phyloP scores from a whole-genome alignment of 2,797 vertebrate species.

The Anguilla anguilla region DNA sequence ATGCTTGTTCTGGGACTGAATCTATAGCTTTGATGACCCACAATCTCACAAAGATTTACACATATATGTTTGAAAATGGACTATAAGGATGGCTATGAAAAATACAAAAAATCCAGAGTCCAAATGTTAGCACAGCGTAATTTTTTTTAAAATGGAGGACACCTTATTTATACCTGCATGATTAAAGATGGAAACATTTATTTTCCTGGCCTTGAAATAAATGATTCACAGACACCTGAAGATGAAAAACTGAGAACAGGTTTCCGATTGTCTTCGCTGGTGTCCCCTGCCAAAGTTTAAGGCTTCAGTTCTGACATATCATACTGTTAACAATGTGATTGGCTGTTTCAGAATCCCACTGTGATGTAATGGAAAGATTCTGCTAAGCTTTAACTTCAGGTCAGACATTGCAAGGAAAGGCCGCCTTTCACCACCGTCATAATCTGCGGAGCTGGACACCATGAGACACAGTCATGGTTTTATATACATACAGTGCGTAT shows the following conservation, averaged over 20 bases:
- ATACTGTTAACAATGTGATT: conserved; percentile 2
- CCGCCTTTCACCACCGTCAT: neutral
- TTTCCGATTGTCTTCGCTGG: neutral
- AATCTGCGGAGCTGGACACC: neutral
- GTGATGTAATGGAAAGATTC: neutral
- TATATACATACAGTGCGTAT: neutral
- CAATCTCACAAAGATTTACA: neutral
- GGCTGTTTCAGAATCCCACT: neutral
- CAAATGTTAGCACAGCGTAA: neutral
- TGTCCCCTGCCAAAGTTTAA: neutral
- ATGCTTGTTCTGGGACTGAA: neutral
- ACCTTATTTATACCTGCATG: neutral
- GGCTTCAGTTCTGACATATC: conserved; percentile 10
- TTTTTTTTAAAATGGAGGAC: neutral
- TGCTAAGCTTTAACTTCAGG: conserved; percentile 9
- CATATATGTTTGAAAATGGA: neutral
- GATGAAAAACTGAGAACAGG: neutral
- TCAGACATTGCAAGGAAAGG: neutral
- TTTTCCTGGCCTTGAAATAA: conserved; percentile 3
- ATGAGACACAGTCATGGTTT: neutral
- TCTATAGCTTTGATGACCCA: neutral
- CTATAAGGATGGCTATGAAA: neutral
- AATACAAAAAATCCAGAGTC: neutral
- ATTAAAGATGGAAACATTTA: neutral
- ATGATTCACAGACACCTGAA: neutral